phyloP scores from a whole-genome alignment of 2,888 invertebrate genomes.

The Diploptera punctata region DNA sequence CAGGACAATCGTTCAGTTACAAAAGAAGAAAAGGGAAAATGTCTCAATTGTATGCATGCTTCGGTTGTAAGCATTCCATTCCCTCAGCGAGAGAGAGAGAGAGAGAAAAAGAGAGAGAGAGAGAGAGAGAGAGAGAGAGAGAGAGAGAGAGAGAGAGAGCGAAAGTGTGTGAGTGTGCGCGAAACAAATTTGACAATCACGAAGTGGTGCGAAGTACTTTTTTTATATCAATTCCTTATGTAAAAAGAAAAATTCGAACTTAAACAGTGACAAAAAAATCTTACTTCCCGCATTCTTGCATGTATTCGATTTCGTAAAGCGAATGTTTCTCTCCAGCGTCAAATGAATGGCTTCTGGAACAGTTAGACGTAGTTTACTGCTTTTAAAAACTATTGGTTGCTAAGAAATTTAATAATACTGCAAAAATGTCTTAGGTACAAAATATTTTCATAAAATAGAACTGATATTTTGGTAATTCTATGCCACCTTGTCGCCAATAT shows the following conservation, averaged over 20 bases:
- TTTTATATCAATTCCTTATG: slow-evolving; percentile 7
- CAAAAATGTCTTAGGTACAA: no score
- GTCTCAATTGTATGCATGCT: neutral
- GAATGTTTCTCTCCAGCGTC: slow-evolving; percentile 19
- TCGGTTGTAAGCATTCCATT: neutral
- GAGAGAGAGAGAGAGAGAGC: neutral
- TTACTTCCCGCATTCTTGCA: slow-evolving; percentile 35
- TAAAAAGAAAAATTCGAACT: neutral
- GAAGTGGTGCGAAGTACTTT: neutral
- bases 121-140: no score
- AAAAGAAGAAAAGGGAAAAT: neutral
- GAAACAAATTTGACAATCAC: slow-evolving; percentile 28
- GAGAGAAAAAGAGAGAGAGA: neutral
- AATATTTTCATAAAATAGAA: no score
- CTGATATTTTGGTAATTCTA: no score
- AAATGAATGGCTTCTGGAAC: slow-evolving; percentile 26
- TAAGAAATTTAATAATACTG: no score
- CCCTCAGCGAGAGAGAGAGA: neutral
- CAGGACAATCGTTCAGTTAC: neutral
- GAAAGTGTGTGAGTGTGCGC: neutral
- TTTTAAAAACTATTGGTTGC: neutral
- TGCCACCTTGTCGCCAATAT: no score
- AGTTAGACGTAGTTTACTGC: slow-evolving; percentile 22
- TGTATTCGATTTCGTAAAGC: slow-evolving; percentile 19
- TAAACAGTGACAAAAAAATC: neutral